Base-by-base conservation (phyloP, 2,888 invertebrate species). In the Temnothorax ravouxi region DNA sequence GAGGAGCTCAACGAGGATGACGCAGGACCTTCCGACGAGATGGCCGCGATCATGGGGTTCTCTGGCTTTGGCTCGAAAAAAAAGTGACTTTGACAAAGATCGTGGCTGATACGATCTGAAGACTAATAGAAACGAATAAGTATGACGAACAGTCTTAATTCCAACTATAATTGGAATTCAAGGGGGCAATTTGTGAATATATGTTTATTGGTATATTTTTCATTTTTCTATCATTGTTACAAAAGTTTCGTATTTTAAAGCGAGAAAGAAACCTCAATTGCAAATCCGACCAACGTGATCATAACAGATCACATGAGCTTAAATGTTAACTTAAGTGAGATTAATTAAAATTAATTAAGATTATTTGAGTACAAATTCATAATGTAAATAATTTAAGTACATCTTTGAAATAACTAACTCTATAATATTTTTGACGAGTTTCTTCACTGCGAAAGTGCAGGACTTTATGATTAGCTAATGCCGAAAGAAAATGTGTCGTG, bases 31-130 rank as follows among this genome's bases (percentile, higher is more conserved):
- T 93, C 94, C 0, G 96, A 96, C 67, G 96, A 95, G 88, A 96
- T 99, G 94, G 97, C 98, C 21, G 97, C 97, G 89, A 97, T 99
- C 87, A 99, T 99, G 99, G 99, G 99, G 11, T 99, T 99, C 94
- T 97, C 98, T 9, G 99, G 99, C 0, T 99, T 99, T 95, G 98
- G 98, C 9, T 96, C 97, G 4, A 96, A 97, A 6, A 98, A 98
- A 93, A 98, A 98, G 94, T 97, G 96, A 95, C 3, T 29, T 29
- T 29, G 29, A 29, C 0, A 29, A 75, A 75, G 18, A 79, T 62
- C 18, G 50, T 9, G 18, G 18, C 56, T 15, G 21, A 29, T 61
- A 80, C 15, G 3, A 67, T 21, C 18, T 18, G 47, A 21, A 54
- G 69, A 44, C 3, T 25, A 21, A 4, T 59, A 21, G 38, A 41